A percentile compares a stretch with the other conserved stretches of the same genome.
phyloP scores from a whole-genome alignment of 2,888 invertebrate genomes.

The Pseudanteris insignis region DNA sequence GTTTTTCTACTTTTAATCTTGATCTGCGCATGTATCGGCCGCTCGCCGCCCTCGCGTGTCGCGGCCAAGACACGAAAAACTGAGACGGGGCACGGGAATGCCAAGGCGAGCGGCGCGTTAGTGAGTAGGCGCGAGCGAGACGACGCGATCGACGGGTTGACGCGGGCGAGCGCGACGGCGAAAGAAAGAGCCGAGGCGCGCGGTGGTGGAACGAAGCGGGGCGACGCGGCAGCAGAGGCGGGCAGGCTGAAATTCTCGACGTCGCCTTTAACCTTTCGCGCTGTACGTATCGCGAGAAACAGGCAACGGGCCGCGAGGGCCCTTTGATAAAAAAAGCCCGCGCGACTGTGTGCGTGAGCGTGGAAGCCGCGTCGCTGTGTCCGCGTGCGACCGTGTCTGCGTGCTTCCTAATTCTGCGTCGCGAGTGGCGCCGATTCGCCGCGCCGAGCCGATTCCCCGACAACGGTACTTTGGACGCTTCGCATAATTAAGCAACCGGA shows the following conservation, averaged over 20 bases:
- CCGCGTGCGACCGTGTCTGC: constrained; percentile 12
- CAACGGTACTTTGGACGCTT: constrained; percentile 42
- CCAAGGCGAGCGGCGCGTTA: constrained; percentile 4
- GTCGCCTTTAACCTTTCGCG: constrained; percentile 46
- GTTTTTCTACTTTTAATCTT: constrained; percentile 39
- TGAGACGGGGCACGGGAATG: constrained; percentile 15
- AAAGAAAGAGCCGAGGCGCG: constrained; percentile 25
- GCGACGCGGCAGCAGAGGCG: constrained; percentile 56
- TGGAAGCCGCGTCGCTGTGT: constrained; percentile 12
- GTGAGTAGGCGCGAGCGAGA: constrained; percentile 4
- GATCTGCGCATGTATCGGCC: constrained; percentile 34
- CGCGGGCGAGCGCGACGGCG: constrained; percentile 9
- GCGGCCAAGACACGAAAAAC: constrained; percentile 24
- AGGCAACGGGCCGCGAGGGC: constrained; percentile 39
- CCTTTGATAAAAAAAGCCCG: constrained; percentile 38
- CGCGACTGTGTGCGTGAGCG: constrained; percentile 19
- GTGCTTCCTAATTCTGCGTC: constrained; percentile 42
- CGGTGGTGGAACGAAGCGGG: constrained; percentile 8
- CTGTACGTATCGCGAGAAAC: constrained; percentile 40
- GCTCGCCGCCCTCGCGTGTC: constrained; percentile 41
- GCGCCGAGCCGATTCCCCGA: constrained; percentile 21
- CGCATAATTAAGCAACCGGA: constrained; percentile 44
- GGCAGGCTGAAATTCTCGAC: constrained; percentile 65
- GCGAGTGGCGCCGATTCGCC: constrained; percentile 39
- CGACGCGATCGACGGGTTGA: too few species aligned